These are phyloP conservation scores for Ciconia stormi DNA, from an alignment of 2,113 vertebrate genomes.

Conservation along the genomic window DNA sequence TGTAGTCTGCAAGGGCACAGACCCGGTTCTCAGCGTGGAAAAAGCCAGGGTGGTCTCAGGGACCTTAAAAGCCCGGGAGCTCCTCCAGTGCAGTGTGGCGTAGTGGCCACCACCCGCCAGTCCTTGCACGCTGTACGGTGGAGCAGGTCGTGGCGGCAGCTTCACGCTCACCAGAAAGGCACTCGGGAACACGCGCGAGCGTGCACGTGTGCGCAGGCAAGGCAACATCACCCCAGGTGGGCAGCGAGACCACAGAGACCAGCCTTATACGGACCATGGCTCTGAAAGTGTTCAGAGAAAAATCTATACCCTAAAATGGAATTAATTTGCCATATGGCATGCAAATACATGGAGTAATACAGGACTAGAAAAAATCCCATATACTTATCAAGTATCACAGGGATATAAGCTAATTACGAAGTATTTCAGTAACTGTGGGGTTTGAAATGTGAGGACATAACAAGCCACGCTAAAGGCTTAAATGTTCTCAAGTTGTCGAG, in stretches of 20 bases:
- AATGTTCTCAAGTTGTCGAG: background rate
- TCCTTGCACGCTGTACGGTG: rapidly evolving
- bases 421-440: background rate
- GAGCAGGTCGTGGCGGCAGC: rapidly evolving
- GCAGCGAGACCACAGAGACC: background rate
- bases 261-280: rapidly evolving
- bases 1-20: background rate
- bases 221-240: rapidly evolving
- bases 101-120: background rate
- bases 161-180: background rate
- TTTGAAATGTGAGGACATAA: background rate
- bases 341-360: background rate
- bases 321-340: background rate
- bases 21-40: rapidly evolving
- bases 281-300: background rate
- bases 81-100: rapidly evolving
- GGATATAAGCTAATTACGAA: background rate
- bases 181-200: rapidly evolving
- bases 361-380: background rate
- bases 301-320: background rate
- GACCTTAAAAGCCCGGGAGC: background rate
- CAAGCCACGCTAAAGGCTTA: background rate
- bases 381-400: background rate
- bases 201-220: rapidly evolving
- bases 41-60: background rate